Base-by-base conservation (phyloP, 1,140 invertebrate species). In the Potamilus streckersoni region DNA sequence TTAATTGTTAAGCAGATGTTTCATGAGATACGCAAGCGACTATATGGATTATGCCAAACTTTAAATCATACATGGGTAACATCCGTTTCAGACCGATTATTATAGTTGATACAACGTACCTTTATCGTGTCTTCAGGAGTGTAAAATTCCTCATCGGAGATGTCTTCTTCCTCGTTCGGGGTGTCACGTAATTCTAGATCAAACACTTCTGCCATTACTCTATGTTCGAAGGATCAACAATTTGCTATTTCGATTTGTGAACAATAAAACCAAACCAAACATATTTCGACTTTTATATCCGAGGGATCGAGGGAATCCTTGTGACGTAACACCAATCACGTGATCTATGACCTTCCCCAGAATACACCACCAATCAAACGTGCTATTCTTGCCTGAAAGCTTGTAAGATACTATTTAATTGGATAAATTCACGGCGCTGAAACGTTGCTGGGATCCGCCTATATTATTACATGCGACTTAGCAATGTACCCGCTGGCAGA, bases 101-200 rank as follows among this genome's bases (percentile, higher is more conserved):
- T 38, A 65, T 69, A 27, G 19, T 17, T n/a, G 69, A 65, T 59
- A 55, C 69, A 57, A 66, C 69, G 58, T 74, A 84, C 81, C 78
- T 80, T 70, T 69, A 73, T 59, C 16, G 59, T 63, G 49, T 69
- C 79, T 68, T 82, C 82, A 69, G 80, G 77, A 57, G 73, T 74
- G 17, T 75, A 73, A 76, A 70, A 84, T 73, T 85, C 84, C 20
- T 96, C 95, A 86, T 91, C 90, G 27, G 89, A 90, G 38, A 84
- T 79, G 56, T 95, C 94, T 63, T 94, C 95, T 86, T 95, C 83
- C 88, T 83, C 84, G 88, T 86, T 85, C n/a, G 95, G 94, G 80
- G 92, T 91, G 84, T 93, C 93, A 81, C 94, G 94, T 84, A 97
- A 91, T 90, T 97, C 96, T 87, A 97, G 93, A 91, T 97, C 95